Base-by-base conservation (phyloP, 2,797 vertebrate genomes). In the Enteromius argenteus region DNA sequence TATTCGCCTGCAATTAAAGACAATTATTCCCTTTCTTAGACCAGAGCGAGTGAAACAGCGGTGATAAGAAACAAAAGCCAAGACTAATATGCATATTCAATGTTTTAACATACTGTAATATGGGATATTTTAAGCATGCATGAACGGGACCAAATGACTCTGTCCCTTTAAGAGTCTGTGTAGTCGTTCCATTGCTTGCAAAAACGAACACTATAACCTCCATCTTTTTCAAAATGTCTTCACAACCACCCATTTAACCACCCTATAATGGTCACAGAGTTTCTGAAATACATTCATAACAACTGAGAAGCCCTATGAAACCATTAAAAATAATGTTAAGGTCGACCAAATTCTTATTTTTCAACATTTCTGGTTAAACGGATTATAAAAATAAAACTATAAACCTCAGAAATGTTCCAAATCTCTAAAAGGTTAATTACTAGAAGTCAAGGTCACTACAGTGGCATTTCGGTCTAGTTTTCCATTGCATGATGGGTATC, bases 311-410 rank as follows among this genome's bases (percentile, higher is more conserved):
- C 27, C 77, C 44, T 13, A 67, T 78, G 62, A 80, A 39, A 3
- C 64, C n/a, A 68, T 27, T 23, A 3, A 80, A 68, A 49, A 67
- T 32, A 79, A n/a, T 68, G 32, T 53, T 68, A 37, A 27, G 11
- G 58, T 75, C 4, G 44, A 66, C 32, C 19, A 37, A 71, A 81
- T 60, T 44, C 17, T 42, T 42, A 73, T n/a, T 46, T 56, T 35
- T 69, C 7, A 51, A 42, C n/a, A 30, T 42, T 2, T 27, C 56
- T 49, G 42, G 19, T 10, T 75, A 10, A 64, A 73, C 21, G n/a
- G 30, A 23, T 46, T 74, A 82, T 37, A 82, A 82, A 74, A 75
- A 76, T 39, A 83, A 53, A 83, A 68, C 80, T 83, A 51, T 42
- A 76, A 68, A 17, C 60, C 60, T 76, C 17, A 30, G 62, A 67